Percentiles rank a stretch among this genome's conserved stretches.
These are phyloP conservation scores for Perca schrenkii DNA, from an alignment of 2,113 vertebrate species.

Conservation along the genomic window DNA sequence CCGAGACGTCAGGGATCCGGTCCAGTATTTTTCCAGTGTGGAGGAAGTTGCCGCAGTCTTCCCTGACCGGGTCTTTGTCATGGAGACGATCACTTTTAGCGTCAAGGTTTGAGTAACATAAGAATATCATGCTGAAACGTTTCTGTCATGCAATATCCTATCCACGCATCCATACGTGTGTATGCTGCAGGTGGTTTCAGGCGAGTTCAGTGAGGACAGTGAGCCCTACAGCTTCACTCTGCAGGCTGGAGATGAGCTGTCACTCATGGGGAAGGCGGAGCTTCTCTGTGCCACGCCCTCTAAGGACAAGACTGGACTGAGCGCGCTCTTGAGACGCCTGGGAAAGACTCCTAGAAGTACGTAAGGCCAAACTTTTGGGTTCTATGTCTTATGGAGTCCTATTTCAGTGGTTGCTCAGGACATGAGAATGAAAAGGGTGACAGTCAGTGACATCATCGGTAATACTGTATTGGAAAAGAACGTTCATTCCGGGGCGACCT, in stretches of 20 bases:
- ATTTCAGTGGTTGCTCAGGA: not conserved
- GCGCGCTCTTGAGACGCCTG: conserved; percentile 90
- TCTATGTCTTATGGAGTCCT: not conserved
- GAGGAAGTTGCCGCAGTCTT: conserved; percentile 97
- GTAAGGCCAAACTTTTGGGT: conserved; percentile 30
- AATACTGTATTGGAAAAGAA: not conserved
- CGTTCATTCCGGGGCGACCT: not conserved
- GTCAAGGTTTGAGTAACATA: conserved; percentile 88
- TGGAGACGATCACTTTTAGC: conserved; percentile 98
- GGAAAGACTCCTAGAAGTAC: conserved; percentile 88
- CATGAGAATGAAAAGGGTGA: not conserved
- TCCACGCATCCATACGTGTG: not conserved
- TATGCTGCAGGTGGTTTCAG: conserved; percentile 92
- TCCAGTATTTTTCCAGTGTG: conserved; percentile 97
- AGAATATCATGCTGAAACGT: not conserved
- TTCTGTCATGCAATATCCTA: not conserved
- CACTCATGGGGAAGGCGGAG: conserved; percentile 98
- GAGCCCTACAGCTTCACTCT: conserved; percentile 99
- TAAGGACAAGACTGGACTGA: conserved; percentile 95
- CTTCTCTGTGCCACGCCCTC: conserved; percentile 93
- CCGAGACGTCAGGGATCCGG: conserved; percentile 93
- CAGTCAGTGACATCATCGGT: not conserved
- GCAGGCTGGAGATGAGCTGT: conserved; percentile 96
- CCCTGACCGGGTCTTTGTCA: conserved; percentile 96
- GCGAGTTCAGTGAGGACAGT: conserved; percentile 99